phyloP scores from a whole-genome alignment of 2,888 invertebrate species.

The Aromia moschata region DNA sequence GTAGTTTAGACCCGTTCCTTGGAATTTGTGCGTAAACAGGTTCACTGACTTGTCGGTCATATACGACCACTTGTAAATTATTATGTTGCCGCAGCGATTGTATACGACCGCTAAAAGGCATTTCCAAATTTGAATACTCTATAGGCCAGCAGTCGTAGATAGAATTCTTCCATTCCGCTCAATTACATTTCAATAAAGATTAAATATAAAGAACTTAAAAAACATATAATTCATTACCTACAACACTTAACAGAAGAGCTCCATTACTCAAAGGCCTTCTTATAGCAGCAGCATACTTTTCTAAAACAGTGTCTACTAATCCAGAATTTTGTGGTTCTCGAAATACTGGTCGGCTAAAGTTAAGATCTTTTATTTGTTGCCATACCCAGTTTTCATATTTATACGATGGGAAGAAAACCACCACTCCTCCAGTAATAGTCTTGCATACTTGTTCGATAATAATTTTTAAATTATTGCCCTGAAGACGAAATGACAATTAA shows the following conservation, averaged over 20 bases:
- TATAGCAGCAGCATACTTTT: constrained; percentile 71
- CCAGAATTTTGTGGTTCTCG: constrained; percentile 78
- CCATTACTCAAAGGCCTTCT: constrained; percentile 66
- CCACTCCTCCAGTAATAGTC: constrained; percentile 88
- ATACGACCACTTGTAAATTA: too few relatives aligned
- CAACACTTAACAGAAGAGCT: constrained; percentile 93
- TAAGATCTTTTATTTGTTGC: constrained; percentile 67
- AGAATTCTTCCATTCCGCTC: too few relatives aligned
- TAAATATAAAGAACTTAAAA: too few relatives aligned
- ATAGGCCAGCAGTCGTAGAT: too few relatives aligned
- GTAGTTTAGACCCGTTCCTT: too few relatives aligned
- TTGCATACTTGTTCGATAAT: constrained; percentile 79
- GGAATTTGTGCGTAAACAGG: too few relatives aligned
- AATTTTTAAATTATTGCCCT: constrained; percentile 54
- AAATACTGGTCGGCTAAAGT: constrained; percentile 73
- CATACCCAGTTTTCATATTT: constrained; percentile 82
- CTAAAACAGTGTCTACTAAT: constrained; percentile 78
- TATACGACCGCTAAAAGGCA: too few relatives aligned
- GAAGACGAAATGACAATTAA: too few relatives aligned
- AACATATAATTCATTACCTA: constrained; percentile 66
- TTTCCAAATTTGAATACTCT: too few relatives aligned
- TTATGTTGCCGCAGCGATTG: too few relatives aligned
- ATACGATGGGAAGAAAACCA: constrained; percentile 95
- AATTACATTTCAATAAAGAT: too few relatives aligned
- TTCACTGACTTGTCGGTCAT: too few relatives aligned